Base-by-base conservation (phyloP, 1,140 invertebrate species). In the Wiebesia pumilae region DNA sequence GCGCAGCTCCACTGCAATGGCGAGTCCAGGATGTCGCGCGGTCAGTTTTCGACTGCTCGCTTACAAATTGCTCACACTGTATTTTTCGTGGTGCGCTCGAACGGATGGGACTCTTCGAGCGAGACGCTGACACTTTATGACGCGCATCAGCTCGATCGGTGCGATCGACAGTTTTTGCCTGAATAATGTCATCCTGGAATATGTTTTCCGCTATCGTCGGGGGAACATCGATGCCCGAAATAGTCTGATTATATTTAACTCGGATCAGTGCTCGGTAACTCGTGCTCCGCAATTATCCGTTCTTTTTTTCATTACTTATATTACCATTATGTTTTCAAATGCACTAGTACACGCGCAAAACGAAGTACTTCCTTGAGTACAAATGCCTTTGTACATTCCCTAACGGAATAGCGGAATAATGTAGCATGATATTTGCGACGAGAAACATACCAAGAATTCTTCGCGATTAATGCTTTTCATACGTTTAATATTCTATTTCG, bases 31-130 rank as follows among this genome's bases (percentile, higher is more conserved):
- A 3, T 27, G 58, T 62, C 58, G 58, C 24, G 58, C 58, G 77
- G 40, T 30, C 65, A 71, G 40, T 71, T 83, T 84, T 62, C 38
- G 73, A 65, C 71, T 62, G 75, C n/a, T n/a, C 77, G 62, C 77
- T 67, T 79, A 85, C 83, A 85, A 85, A 85, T 85, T 85, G 83
- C 83, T 85, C 62, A 33, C 75, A 47, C 62, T 75, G 47, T 77
- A 62, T 69, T 75, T 43, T 75, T 67, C 67, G 43, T 12, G 38
- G 38, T 75, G 38, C 33, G 38, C 38, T 43, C 38, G 38, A n/a
- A 75, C 71, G 71, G 71, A 75, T 43, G 43, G 40, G 71, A 16
- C 24, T 12, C 38, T 21, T 75, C 40, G 27, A 43, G 24, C 71
- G 7, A 43, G 38, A 27, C 24, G 9, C 21, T 43, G 40, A 75